phyloP scores from a whole-genome alignment of 2,888 invertebrate genomes.

The Amphipoea oculea region DNA sequence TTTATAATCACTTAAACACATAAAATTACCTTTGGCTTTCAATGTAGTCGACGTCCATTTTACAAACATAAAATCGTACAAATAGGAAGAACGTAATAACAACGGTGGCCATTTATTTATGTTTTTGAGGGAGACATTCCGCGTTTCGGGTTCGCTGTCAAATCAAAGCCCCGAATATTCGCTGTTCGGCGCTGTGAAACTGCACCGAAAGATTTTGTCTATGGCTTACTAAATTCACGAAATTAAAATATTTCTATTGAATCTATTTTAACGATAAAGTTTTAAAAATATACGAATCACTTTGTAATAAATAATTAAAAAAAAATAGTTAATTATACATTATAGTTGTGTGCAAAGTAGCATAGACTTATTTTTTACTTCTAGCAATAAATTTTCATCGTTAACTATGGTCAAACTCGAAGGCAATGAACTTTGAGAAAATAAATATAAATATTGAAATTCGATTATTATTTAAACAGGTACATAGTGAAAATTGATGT shows the following conservation, averaged over 20 bases:
- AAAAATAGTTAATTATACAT: too few relatives aligned
- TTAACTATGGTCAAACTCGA: neutral
- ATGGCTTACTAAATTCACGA: conserved; percentile 50
- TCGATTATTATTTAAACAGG: neutral
- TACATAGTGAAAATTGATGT: conserved; percentile 16
- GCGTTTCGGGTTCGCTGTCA: conserved; percentile 80
- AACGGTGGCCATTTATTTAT: conserved; percentile 90
- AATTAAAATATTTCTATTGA: too few relatives aligned
- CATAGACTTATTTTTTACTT: conserved; percentile 10
- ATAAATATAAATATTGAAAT: conserved; percentile 23
- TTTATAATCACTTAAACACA: conserved; percentile 3
- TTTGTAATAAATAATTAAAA: neutral
- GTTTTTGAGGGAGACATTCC: conserved; percentile 85
- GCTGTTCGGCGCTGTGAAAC: conserved; percentile 72
- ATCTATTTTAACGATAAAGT: too few relatives aligned
- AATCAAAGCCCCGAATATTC: conserved; percentile 74
- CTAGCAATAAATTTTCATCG: conserved; percentile 13
- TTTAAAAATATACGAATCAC: neutral
- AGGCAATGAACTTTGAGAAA: conserved; percentile 49
- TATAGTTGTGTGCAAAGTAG: neutral
- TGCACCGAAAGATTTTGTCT: conserved; percentile 63
- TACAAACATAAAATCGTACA: conserved; percentile 83
- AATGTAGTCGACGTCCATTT: conserved; percentile 87
- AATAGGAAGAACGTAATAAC: conserved; percentile 87
- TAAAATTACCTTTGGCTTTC: conserved; percentile 78